These are phyloP conservation scores for Sebastes matsubarae DNA, from an alignment of 2,797 vertebrate species.

Conservation along the genomic window DNA sequence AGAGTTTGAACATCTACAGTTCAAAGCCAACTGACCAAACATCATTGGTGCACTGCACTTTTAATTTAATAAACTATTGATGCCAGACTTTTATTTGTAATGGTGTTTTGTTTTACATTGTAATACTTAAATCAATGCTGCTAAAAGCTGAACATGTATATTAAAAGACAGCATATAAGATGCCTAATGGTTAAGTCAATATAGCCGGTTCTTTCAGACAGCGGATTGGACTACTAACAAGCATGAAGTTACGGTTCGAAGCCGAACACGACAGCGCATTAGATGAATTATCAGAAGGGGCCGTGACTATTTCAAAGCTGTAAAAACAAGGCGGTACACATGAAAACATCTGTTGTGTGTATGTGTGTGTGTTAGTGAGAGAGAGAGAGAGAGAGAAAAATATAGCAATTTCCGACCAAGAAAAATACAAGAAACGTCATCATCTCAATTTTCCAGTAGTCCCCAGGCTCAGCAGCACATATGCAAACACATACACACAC, in stretches of 20 bases:
- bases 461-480: slow-evolving; percentile 40
- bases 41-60: neutral
- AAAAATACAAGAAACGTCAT: slow-evolving; percentile 67
- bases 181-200: slow-evolving; percentile 12
- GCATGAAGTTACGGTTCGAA: slow-evolving; percentile 55
- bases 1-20: no score
- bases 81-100: neutral
- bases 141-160: neutral
- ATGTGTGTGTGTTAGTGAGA: slow-evolving; percentile 22
- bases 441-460: slow-evolving; percentile 66
- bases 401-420: slow-evolving; percentile 56
- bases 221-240: slow-evolving; percentile 45
- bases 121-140: neutral
- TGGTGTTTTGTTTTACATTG: neutral
- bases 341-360: slow-evolving; percentile 63
- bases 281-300: slow-evolving; percentile 63
- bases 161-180: neutral
- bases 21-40: no score
- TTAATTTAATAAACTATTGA: neutral
- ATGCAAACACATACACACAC: slow-evolving; percentile 27
- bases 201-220: slow-evolving; percentile 25
- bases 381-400: slow-evolving; percentile 39
- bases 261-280: slow-evolving; percentile 58
- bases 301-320: slow-evolving; percentile 71
- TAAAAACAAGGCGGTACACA: slow-evolving; percentile 66